These are phyloP conservation scores for Naso thynnoides DNA, from an alignment of 2,797 vertebrate species.

Conservation along the genomic window DNA sequence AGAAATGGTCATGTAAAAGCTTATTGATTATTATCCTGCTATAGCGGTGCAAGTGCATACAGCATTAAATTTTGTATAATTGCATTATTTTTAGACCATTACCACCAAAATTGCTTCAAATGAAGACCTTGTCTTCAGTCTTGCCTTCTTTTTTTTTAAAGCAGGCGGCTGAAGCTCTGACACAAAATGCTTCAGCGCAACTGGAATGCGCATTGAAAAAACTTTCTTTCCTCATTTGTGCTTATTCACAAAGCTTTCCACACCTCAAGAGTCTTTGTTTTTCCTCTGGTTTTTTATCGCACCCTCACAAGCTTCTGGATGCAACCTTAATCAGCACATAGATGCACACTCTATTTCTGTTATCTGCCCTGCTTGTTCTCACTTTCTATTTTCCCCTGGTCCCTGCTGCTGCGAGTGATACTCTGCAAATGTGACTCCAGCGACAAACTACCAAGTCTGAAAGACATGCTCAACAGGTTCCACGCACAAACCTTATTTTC, in stretches of 20 bases:
- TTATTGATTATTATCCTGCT: slow-evolving; percentile 10
- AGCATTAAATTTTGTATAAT: slow-evolving; percentile 37
- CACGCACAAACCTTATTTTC: slow-evolving; percentile 1
- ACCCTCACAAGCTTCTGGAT: slow-evolving; percentile 36
- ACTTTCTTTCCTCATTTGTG: slow-evolving; percentile 6
- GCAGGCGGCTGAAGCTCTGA: slow-evolving; percentile 24
- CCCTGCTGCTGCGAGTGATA: slow-evolving; percentile 19
- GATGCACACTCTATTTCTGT: slow-evolving; percentile 22
- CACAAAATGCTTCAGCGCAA: slow-evolving; percentile 2
- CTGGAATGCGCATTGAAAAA: neutral
- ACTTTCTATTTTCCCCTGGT: slow-evolving; percentile 10
- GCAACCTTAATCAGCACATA: slow-evolving; percentile 49
- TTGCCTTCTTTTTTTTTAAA: slow-evolving; percentile 19
- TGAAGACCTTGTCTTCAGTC: slow-evolving; percentile 32
- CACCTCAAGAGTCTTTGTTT: neutral
- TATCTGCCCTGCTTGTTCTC: slow-evolving; percentile 26
- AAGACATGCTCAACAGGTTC: slow-evolving; percentile 12
- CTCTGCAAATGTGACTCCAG: slow-evolving; percentile 9
- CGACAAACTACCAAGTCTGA: slow-evolving; percentile 3
- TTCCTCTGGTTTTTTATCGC: slow-evolving; percentile 31
- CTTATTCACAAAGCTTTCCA: slow-evolving; percentile 21
- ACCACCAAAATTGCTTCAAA: slow-evolving; percentile 43
- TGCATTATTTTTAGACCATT: slow-evolving; percentile 37
- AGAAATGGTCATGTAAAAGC: neutral
- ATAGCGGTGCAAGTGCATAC: slow-evolving; percentile 19